Evolutionary conservation across 2,113 vertebrate species (phyloP), one percentile per base, ranked within the genome.

Genomic region (Sorex araneus): DNA sequence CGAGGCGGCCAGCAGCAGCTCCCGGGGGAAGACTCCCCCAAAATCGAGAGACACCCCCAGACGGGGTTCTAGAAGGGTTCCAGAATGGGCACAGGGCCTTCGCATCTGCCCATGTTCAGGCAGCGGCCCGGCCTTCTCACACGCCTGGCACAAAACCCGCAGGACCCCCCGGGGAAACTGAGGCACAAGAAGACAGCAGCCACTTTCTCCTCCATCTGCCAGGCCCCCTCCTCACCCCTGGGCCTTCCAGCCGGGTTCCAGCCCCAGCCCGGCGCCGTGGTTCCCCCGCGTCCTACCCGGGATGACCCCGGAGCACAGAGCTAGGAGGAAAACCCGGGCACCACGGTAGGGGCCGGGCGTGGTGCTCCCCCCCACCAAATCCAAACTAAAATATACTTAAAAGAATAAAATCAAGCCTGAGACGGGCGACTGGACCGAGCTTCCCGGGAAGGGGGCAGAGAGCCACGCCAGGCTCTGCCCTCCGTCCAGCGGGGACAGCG

Each of bases 401-500:
- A 50, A 50, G 13, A 50, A 50, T 50, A 50, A 50, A 50, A 50
- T 50, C 47, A 50, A 50, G 47, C 5, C 13, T 9, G 9, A 50
- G 47, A 50, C 5, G 9, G 47, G 47, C 9, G 47, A 50, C 13
- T 50, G 47, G 10, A 13, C 9, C 2, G 10, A 50, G 47, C 47
- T 12, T 50, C 47, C 10, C 47, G 9, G 40, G 40, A 50, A 50
- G 47, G 13, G 13, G 47, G 47, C 47, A 50, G 10, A 50, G 9
- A 50, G 47, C 47, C 47, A 50, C 13, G 47, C 6, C 47, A 13
- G 47, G 94, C 96, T 91, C 82, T 95, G 92, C 96, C 96, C 96
- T 98, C 96, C 90, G 73, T 87, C 80, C 95, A 91, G 92, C 97
- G 97, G 95, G 96, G 0, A 60, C 15, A 23, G 57, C 57, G 5